Percentiles rank a stretch among this genome's conserved stretches.
phyloP scores from a whole-genome alignment of 2,797 vertebrate species.

The Girardinus metallicus region DNA sequence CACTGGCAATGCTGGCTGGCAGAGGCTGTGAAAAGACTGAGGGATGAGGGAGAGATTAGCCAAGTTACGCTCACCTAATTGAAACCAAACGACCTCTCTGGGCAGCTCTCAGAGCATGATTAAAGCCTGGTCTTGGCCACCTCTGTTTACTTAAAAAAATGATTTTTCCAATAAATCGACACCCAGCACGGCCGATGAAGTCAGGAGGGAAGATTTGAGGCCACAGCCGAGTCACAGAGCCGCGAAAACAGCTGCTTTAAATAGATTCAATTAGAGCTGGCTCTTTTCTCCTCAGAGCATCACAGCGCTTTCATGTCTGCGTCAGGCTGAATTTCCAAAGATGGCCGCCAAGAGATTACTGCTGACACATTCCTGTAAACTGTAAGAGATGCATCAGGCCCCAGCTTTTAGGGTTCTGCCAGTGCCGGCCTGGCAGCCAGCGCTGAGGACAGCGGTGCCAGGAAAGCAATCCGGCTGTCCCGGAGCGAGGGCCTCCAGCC shows the following conservation, averaged over 20 bases:
- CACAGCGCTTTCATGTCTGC: conserved; percentile 74
- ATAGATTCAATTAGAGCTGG: conserved; percentile 74
- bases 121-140: conserved; percentile 75
- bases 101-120: conserved; percentile 73
- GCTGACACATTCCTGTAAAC: conserved; percentile 83
- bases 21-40: conserved; percentile 56
- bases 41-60: conserved; percentile 66
- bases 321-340: conserved; percentile 77
- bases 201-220: conserved; percentile 83
- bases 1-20: conserved; percentile 65
- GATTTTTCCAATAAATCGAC: conserved; percentile 82
- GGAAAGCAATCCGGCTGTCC: conserved; percentile 69
- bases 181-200: conserved; percentile 75
- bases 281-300: conserved; percentile 73
- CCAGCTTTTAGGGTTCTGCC: conserved; percentile 60
- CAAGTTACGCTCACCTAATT: conserved; percentile 81
- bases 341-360: conserved; percentile 79
- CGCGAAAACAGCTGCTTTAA: conserved; percentile 85
- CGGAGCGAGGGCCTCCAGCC: conserved; percentile 54
- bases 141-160: conserved; percentile 78
- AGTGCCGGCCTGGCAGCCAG: conserved; percentile 67
- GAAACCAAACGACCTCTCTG: conserved; percentile 87
- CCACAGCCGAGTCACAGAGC: conserved; percentile 70
- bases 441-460: conserved; percentile 58
- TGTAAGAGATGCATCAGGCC: conserved; percentile 75